Conservation (phyloP, 2,113 vertebrate genomes). For the Hemibagrus wyckioides region DNA sequence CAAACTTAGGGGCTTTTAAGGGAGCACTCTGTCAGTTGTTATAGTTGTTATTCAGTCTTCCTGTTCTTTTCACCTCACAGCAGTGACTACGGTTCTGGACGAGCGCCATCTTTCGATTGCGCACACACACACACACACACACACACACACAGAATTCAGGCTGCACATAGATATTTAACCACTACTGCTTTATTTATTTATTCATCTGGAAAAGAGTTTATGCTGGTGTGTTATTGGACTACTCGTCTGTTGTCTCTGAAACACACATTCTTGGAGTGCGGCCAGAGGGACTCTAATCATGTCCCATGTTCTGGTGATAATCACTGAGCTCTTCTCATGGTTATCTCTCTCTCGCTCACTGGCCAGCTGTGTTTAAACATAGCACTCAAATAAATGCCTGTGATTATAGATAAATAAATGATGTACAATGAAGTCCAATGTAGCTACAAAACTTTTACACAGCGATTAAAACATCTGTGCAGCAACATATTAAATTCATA, state of each 20-base stretch:
- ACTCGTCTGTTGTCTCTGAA: slow-evolving; percentile 1
- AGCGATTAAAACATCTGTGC: not conserved
- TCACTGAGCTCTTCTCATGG: slow-evolving; percentile 19
- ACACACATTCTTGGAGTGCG: slow-evolving; percentile 5
- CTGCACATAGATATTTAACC: not conserved
- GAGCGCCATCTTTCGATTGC: slow-evolving; percentile 38
- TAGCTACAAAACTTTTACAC: not conserved
- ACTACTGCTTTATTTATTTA: slow-evolving; percentile 20
- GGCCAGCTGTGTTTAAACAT: not conserved
- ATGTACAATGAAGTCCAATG: not conserved
- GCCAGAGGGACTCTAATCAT: slow-evolving; percentile 11
- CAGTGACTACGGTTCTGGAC: slow-evolving; percentile 30
- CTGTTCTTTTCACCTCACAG: slow-evolving; percentile 30
- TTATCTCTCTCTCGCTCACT: not conserved
- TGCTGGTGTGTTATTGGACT: not conserved
- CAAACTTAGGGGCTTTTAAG: slow-evolving; percentile 28
- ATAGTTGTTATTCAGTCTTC: slow-evolving; percentile 21
- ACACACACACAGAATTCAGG: slow-evolving; percentile 31
- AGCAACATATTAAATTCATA: not conserved
- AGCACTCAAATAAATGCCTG: not conserved
- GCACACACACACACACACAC: slow-evolving; percentile 21
- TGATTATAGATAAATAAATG: not conserved
- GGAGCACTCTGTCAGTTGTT: slow-evolving; percentile 29
- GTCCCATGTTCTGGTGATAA: slow-evolving; percentile 18
- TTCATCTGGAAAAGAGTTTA: not conserved